Evolutionary conservation across 1,140 invertebrate genomes (phyloP), one percentile per base, ranked within the genome.

Genomic region (Danaus plexippus): DNA sequence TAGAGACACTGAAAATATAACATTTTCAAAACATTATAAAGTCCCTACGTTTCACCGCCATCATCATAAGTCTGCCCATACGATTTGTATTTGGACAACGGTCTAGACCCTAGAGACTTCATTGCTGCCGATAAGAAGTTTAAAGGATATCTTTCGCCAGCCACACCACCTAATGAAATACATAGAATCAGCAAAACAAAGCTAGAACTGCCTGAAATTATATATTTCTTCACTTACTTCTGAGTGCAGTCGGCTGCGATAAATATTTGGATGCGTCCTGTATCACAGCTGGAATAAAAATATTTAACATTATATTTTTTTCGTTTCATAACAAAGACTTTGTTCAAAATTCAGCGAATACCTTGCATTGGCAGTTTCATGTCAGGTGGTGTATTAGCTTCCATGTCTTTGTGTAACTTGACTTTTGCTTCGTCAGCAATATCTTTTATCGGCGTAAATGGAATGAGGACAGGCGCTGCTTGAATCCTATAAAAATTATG

Each of bases 371-470:
- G 63, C n/a, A 71, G 53, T 53, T 70, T 64, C 9, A 83, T 15
- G 18, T 69, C 54, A 7, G 67, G 41, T 42, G 80, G 71, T 8
- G 71, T 74, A 12, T 50, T 13, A 9, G 42, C 57, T 58, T 71
- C 61, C 58, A 77, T 66, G 48, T 80, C 80, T 51, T 51, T 63
- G 1, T 46, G 52, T 43, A 83, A 61, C 47, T 74, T 75, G 11
- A 43, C 52, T 60, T 75, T 76, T 8, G 63, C 67, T 61, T 80
- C 80, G 48, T 73, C 64, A 12, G 73, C 67, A 46, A 82, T 75
- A 56, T 82, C 79, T 64, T 80, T 80, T 2, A 82, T 51, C 0
- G 77, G 76, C 43, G 75, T 55, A 63, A 63, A 80, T 9, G 79
- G 74, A 9, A 75, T 58, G 15, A 82, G 11, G 5, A 54, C 42